A percentile compares a stretch with the other conserved stretches of the same genome.
phyloP scores from a whole-genome alignment of 2,113 vertebrate species.

The Gopherus evgoodei region DNA sequence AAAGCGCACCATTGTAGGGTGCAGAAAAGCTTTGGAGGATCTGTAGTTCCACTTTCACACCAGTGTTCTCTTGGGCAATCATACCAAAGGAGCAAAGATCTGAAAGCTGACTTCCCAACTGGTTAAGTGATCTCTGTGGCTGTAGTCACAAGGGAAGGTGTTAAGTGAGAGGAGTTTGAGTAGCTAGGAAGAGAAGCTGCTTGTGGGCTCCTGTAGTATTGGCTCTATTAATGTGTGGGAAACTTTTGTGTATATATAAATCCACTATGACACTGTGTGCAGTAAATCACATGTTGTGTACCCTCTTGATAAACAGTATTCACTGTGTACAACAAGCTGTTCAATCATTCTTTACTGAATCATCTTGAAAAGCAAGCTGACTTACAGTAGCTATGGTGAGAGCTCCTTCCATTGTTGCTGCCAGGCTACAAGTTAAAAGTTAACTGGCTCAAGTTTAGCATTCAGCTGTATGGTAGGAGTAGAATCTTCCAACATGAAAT shows the following conservation, averaged over 20 bases:
- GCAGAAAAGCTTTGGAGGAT: background rate
- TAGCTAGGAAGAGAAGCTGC: fast-evolving
- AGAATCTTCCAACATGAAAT: background rate
- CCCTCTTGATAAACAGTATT: too few relatives aligned
- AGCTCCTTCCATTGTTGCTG: background rate
- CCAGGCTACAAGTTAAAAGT: background rate
- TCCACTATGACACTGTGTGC: background rate
- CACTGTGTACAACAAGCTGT: background rate
- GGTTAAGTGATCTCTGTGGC: background rate
- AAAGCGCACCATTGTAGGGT: background rate
- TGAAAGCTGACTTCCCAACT: background rate
- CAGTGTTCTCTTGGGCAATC: background rate
- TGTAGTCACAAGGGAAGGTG: background rate
- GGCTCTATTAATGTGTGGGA: background rate
- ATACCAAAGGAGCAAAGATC: background rate
- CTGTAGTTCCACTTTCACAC: background rate
- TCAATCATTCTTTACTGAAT: background rate
- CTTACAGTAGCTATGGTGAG: background rate
- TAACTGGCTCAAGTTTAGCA: background rate
- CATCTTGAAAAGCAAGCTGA: background rate
- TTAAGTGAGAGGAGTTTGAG: background rate
- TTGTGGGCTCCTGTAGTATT: fast-evolving
- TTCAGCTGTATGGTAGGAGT: background rate
- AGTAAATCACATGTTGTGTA: background rate
- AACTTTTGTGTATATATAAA: background rate